Percentiles rank a stretch among this genome's conserved stretches.
phyloP scores from a whole-genome alignment of 1,140 invertebrate species.

The Sarcophaga peregrina region DNA sequence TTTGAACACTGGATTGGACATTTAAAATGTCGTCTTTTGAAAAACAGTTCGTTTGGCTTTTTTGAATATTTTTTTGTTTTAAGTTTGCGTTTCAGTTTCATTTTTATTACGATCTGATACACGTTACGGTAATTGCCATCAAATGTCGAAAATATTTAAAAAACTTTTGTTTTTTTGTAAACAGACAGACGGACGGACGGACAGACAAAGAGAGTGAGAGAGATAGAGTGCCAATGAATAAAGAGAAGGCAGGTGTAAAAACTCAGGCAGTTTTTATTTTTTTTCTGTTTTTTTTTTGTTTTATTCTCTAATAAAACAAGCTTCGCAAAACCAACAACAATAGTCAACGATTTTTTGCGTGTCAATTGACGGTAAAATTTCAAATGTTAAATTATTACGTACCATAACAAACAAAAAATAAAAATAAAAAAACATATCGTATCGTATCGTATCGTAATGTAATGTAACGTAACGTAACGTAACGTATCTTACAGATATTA shows the following conservation, averaged over 20 bases:
- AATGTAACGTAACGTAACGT: too few species aligned
- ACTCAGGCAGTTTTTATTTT: slow-evolving; percentile 24
- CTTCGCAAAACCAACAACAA: neutral
- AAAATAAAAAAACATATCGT: neutral
- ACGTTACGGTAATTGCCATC: slow-evolving; percentile 15
- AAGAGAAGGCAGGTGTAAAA: slow-evolving; percentile 28
- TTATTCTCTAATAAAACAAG: neutral
- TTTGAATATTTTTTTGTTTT: neutral
- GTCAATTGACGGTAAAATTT: slow-evolving; percentile 40
- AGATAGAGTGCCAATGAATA: neutral
- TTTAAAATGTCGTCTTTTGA: neutral
- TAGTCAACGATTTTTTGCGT: slow-evolving; percentile 31
- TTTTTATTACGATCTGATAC: neutral
- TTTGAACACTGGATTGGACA: neutral
- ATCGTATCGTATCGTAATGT: too few species aligned
- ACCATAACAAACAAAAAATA: neutral
- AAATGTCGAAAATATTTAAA: slow-evolving; percentile 11
- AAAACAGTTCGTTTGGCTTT: neutral
- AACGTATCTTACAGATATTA: too few species aligned
- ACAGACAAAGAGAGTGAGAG: neutral
- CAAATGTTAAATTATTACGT: slow-evolving; percentile 39
- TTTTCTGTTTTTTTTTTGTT: neutral
- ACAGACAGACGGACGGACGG: too few species aligned
- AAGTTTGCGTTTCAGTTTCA: neutral
- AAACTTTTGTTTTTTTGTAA: neutral